A percentile compares a stretch with the other conserved stretches of the same genome.
These are phyloP conservation scores for Dastarcus helophoroides DNA, from an alignment of 2,888 invertebrate genomes.

Conservation along the genomic window DNA sequence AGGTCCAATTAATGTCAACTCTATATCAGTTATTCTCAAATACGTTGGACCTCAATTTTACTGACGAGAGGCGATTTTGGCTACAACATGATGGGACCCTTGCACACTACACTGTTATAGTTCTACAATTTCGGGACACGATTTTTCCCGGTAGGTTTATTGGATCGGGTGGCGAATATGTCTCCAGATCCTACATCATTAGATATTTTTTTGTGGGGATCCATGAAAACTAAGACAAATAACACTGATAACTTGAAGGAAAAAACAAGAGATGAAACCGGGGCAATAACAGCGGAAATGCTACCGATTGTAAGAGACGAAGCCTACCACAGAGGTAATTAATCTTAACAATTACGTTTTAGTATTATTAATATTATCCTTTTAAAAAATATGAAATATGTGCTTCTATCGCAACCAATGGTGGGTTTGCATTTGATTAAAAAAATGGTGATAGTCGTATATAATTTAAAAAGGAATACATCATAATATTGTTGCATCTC, in stretches of 20 bases:
- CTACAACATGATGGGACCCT: conserved; percentile 10
- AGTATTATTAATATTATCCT: conserved; percentile 1
- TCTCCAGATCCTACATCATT: conserved; percentile 10
- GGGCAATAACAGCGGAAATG: conserved; percentile 7
- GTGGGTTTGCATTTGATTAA: conserved; percentile 4
- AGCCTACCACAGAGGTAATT: conserved; percentile 4
- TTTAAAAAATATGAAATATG: conserved; percentile 1
- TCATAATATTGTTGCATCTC: neutral
- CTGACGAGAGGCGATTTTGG: conserved; percentile 8
- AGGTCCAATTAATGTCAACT: conserved; percentile 6
- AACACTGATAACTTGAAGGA: conserved; percentile 8
- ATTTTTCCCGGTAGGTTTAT: conserved; percentile 6
- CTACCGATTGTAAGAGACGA: conserved; percentile 6
- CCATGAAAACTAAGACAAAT: conserved; percentile 7
- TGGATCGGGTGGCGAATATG: conserved; percentile 10
- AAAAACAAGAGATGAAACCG: conserved; percentile 8
- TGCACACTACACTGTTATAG: conserved; percentile 7
- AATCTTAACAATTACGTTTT: too few species aligned
- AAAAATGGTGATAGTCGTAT: neutral
- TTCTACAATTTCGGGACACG: conserved; percentile 6
- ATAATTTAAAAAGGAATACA: conserved; percentile 1
- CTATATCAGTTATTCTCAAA: conserved; percentile 6
- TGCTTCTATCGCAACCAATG: conserved; percentile 2
- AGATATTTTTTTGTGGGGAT: conserved; percentile 11
- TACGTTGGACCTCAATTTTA: conserved; percentile 6